phyloP scores from a whole-genome alignment of 2,113 vertebrate genomes.

The Heterotis niloticus region DNA sequence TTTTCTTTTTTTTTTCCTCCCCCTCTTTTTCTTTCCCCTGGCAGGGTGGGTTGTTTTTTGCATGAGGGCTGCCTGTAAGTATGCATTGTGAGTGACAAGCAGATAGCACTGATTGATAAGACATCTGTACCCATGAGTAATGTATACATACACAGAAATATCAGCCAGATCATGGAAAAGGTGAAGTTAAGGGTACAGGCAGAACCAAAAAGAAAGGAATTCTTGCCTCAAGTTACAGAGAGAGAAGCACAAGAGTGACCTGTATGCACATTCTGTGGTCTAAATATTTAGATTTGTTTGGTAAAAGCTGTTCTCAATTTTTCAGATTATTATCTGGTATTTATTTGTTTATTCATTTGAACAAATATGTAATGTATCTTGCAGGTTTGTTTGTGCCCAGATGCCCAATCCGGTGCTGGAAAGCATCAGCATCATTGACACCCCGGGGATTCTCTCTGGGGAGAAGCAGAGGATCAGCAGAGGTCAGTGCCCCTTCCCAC shows the following conservation, averaged over 20 bases:
- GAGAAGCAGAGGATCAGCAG: conserved; percentile 30
- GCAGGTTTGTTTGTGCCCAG: conserved; percentile 27
- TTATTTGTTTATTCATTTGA: no score
- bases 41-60: neutral
- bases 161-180: neutral
- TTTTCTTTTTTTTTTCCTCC: no score
- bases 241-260: neutral
- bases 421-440: conserved; percentile 31
- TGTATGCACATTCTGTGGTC: no score
- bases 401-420: conserved; percentile 27
- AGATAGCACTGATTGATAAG: neutral
- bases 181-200: neutral
- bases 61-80: neutral
- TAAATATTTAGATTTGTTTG: no score
- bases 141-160: neutral
- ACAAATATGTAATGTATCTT: neutral
- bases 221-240: neutral
- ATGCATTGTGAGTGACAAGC: neutral
- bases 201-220: neutral
- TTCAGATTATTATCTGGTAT: no score
- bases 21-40: no score
- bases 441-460: conserved; percentile 25
- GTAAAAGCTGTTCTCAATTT: no score
- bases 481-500: neutral
- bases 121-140: neutral